These are phyloP conservation scores for Phalacrocorax pelagicus DNA, from an alignment of 2,113 vertebrate genomes.

Conservation along the genomic window DNA sequence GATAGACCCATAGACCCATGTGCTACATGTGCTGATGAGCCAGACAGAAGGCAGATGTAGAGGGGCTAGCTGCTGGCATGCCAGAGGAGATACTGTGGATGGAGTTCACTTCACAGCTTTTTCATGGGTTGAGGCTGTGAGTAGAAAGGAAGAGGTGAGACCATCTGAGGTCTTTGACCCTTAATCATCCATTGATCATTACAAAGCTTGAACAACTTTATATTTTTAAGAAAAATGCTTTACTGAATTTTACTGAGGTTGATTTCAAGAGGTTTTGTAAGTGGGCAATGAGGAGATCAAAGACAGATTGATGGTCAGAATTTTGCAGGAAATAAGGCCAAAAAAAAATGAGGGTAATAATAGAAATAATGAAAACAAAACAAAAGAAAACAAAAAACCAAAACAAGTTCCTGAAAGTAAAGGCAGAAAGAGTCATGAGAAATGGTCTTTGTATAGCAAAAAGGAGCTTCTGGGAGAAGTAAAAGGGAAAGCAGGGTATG, in stretches of 20 bases:
- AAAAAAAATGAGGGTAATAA: background rate
- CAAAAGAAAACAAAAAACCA: background rate
- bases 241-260: background rate
- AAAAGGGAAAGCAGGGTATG: background rate
- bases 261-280: background rate
- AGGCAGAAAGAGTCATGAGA: background rate
- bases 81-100: background rate
- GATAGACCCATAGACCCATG: background rate
- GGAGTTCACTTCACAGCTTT: background rate
- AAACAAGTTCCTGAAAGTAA: background rate
- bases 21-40: rapidly evolving
- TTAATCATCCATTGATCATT: background rate
- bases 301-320: background rate
- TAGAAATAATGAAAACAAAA: background rate
- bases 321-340: background rate
- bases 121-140: background rate
- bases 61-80: background rate
- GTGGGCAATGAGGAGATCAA: background rate
- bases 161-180: background rate
- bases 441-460: background rate
- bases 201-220: background rate
- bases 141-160: background rate
- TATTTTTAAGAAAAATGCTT: background rate
- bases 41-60: background rate
- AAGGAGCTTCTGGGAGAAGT: background rate